Base-by-base conservation (phyloP, 2,113 vertebrate genomes). In the Oxyruncus cristatus region DNA sequence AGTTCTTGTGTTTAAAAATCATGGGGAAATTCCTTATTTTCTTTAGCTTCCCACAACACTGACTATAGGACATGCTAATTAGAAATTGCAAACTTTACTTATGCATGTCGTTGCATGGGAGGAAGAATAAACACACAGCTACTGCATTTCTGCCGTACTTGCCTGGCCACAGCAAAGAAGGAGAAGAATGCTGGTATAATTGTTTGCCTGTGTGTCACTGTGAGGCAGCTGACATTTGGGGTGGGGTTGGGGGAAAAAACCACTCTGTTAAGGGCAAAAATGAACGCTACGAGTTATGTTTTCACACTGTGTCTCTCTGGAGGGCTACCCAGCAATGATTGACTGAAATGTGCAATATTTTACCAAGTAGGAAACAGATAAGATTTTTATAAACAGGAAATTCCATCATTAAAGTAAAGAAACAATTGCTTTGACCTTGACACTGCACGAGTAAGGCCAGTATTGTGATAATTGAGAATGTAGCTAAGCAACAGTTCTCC, bases 351-450 rank as follows among this genome's bases (percentile, higher is more conserved):
- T 84, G 80, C 88, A 94, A 92, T 96, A 91, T 96, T 94, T 92
- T 92, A 96, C 86, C 50, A 82, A 89, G 76, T 82, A 82, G 96
- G 95, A 96, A 92, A 65, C 70, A 87, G 88, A 90, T 94, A 96
- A 95, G 88, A n/a, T 82, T 95, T 88, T 93, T 92, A 92, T 95
- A 91, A 97, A 96, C 83, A 95, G 92, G 88, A 95, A 93, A 84
- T 94, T 96, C 94, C 89, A 91, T 94, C 68, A 39, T 78, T 93
- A 88, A 93, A 93, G 76, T 67, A 85, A 62, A 81, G 82, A 88
- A 95, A 91, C 96, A 95, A 95, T 97, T 96, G 92, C 73, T 95
- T 96, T 97, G 96, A 96, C 93, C 95, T 96, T 97, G 96, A 83
- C 93, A 90, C 86, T 71, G 80, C 91, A 56, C 89, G 80, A 83